Base-by-base conservation (phyloP, 2,888 invertebrate species). In the Allygus modestus region DNA sequence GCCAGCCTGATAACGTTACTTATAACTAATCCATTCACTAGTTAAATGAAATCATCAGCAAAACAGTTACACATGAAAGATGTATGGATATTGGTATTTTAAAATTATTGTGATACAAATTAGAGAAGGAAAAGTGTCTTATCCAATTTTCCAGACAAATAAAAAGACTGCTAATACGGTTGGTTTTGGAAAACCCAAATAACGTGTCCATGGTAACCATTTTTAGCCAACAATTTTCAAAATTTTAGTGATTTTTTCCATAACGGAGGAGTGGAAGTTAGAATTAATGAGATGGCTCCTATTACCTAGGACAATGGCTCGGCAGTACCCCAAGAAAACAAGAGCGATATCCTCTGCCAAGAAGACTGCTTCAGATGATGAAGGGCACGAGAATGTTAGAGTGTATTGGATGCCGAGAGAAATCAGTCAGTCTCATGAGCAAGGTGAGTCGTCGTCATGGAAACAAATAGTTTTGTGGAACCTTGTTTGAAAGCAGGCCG, bases 371-470 rank as follows among this genome's bases (percentile, higher is more conserved):
- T 31, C 28, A 28, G 26, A 65, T 15, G 26, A 65, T 15, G 65
- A 65, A 31, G 17, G 5, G 15, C 20, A 23, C 23, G 33, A 17
- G 41, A 71, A 43, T 17, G 79, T 79, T 7, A 79, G 51, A 37
- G 79, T 79, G 33, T 79, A 51, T 37, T 79, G 79, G 79, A 28
- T 79, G 37, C 79, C 79, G 12, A 79, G 31, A 33, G 79, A 79
- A 17, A 37, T 79, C 20, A 28, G 54, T 33, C 79, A 79, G 58
- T 79, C 79, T 9, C 54, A 54, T 79, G 54, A 58, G 37, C 79
- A 79, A 33, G 58, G 79, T 79, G 12, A 31, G 77, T 46, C 9
- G 77, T 46, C 9, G 65, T 31, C 65, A 28, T 28, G 20, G 65
- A 65, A 65, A 65, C 65, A 20, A 23, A 5, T 7, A 7, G 37